Conservation (phyloP, 2,113 vertebrate genomes). For the Crocuta crocuta region DNA sequence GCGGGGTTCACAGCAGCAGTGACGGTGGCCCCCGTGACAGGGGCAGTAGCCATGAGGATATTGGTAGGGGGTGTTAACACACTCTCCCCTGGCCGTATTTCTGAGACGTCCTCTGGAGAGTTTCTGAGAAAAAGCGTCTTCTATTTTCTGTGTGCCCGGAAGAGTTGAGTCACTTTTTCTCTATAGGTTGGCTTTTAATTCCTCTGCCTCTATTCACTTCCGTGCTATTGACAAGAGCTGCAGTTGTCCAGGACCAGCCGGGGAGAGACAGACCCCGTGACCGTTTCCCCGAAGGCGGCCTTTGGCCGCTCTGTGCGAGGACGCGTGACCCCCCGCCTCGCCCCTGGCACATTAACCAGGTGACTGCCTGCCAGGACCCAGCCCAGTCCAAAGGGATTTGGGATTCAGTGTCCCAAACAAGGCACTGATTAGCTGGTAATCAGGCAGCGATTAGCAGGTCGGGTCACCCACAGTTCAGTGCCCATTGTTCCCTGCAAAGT, state of each 20-base stretch:
- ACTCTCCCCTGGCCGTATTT: neutral
- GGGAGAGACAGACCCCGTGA: slow-evolving; percentile 56
- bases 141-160: neutral
- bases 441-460: slow-evolving; percentile 86
- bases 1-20: fast-evolving
- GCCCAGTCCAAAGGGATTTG: slow-evolving; percentile 84
- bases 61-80: neutral
- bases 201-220: neutral
- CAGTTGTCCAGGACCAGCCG: neutral
- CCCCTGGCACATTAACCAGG: slow-evolving; percentile 59
- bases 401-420: slow-evolving; percentile 85
- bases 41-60: fast-evolving
- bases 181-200: neutral
- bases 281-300: neutral
- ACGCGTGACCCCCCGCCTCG: slow-evolving; percentile 28
- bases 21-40: fast-evolving
- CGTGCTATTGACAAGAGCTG: neutral
- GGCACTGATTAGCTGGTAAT: slow-evolving; percentile 89
- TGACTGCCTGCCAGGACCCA: slow-evolving; percentile 77
- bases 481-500: slow-evolving; percentile 80
- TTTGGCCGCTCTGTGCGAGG: slow-evolving; percentile 60
- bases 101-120: neutral
- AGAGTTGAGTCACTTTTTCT: neutral
- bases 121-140: neutral
- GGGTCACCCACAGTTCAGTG: slow-evolving; percentile 87